Evolutionary conservation across 2,888 invertebrate species (phyloP).

Genomic region (Apodemia mormo): DNA sequence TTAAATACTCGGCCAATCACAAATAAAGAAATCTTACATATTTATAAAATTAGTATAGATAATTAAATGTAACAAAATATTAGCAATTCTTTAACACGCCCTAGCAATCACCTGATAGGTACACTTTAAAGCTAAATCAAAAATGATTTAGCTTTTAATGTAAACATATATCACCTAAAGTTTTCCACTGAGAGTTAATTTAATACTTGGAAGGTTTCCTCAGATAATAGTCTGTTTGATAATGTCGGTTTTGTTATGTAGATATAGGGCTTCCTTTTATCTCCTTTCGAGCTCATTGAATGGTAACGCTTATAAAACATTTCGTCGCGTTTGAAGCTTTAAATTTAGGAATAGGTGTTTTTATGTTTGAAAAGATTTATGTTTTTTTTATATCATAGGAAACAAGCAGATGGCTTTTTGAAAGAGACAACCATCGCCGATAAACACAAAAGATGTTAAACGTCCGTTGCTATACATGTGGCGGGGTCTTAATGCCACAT

Average conservation of each 20-base stretch:
- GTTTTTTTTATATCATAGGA: too few relatives aligned
- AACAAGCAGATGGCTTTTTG: too few relatives aligned
- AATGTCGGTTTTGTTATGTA: conserved; percentile 35
- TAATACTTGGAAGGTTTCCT: conserved; percentile 27
- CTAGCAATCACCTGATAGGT: background rate
- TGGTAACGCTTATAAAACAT: conserved; percentile 21
- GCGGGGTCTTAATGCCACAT: too few relatives aligned
- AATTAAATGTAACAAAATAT: too few relatives aligned
- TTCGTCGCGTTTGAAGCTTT: conserved; percentile 3
- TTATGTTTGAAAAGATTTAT: background rate
- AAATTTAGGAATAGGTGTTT: background rate
- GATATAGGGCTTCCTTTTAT: conserved; percentile 32
- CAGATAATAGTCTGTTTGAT: conserved; percentile 32
- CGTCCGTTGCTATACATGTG: too few relatives aligned
- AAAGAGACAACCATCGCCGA: too few relatives aligned
- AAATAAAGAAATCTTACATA: too few relatives aligned
- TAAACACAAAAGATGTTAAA: too few relatives aligned
- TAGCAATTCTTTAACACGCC: background rate
- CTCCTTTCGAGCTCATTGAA: conserved; percentile 34
- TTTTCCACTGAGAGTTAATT: conserved; percentile 14
- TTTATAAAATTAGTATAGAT: too few relatives aligned
- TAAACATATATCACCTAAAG: conserved; percentile 7
- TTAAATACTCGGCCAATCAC: too few relatives aligned
- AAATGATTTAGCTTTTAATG: background rate
- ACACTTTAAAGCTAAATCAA: background rate